Evolutionary conservation across 2,888 invertebrate species (phyloP).

Genomic region (Ormyrus labotus): DNA sequence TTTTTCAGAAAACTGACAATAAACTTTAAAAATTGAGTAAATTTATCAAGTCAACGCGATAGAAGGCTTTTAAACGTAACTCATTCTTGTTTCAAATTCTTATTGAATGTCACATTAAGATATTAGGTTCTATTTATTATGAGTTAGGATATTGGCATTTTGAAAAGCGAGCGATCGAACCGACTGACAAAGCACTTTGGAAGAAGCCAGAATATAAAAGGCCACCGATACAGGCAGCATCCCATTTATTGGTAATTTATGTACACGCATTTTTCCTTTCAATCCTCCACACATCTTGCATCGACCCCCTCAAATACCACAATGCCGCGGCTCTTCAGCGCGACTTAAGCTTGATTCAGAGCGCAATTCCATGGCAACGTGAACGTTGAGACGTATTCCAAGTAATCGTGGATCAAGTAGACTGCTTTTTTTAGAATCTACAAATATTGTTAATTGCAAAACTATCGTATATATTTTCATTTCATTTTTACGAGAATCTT

Average conservation of each 20-base stretch:
- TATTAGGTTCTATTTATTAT: background rate
- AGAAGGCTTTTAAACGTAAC: too few species aligned
- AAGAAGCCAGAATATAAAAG: slow-evolving; percentile 16
- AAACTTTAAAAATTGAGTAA: too few species aligned
- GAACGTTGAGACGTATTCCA: background rate
- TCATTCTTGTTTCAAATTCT: too few species aligned
- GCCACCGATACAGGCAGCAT: background rate
- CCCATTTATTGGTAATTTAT: slow-evolving; percentile 29
- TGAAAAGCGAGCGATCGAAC: background rate
- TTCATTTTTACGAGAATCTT: too few species aligned
- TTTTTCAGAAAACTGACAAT: too few species aligned
- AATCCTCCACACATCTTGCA: slow-evolving; percentile 3
- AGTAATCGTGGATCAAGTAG: slow-evolving; percentile 16
- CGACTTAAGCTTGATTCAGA: slow-evolving; percentile 21
- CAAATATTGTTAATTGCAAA: too few species aligned
- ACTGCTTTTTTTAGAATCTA: background rate
- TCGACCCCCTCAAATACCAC: slow-evolving; percentile 16
- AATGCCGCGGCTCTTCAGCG: slow-evolving; percentile 21
- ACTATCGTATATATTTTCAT: too few species aligned
- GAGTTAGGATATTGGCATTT: background rate
- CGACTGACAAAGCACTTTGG: background rate
- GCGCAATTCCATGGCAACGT: background rate
- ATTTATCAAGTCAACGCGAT: too few species aligned
- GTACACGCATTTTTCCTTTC: slow-evolving; percentile 17
- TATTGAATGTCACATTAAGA: background rate